Evolutionary conservation across 2,888 invertebrate genomes (phyloP), one percentile per base, ranked within the genome.

Genomic region (Synanthedon vespiformis): DNA sequence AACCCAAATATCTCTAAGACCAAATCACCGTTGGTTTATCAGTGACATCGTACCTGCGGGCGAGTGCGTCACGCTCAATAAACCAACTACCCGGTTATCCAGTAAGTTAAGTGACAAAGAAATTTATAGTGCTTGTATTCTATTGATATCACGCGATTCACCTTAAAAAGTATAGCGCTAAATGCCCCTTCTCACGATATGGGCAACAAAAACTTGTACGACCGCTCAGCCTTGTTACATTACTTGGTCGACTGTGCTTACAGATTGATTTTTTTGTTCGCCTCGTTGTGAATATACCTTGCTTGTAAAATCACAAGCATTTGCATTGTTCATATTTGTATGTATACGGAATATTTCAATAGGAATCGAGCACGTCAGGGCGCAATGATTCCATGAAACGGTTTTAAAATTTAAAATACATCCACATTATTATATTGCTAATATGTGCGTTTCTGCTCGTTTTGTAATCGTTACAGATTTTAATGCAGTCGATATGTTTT

Each of bases 91-190:
- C 40, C 40, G 14, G 13, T 18, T 72, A 71, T 68, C 67, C 68
- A 68, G 66, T 62, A 16, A 14, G 16, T 69, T 73, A 71, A 77
- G 76, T 77, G 80, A 79, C 79, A 77, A 77, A 76, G 74, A 74
- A 74, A 77, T 76, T 77, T 74, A 75, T 78, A 72, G 72, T 65
- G 72, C 72, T 74, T 76, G 74, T 72, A 69, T 65, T 74, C 66
- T 79, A 75, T 74, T 77, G 74, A 72, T 74, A 73, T 74, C 77
- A 76, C 77, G 77, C 78, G 74, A 78, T 53, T 49, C 72, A 65
- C 66, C 68, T 69, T 68, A 63, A 74, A 71, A 72, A 74, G 65
- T 67, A 64, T 66, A 66, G 70, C 74, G 76, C 68, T 77, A 76
- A 77, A 76, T 74, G 76, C 70, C 63, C 58, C 65, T 74, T 71